These are phyloP conservation scores for Drosophila longiperda DNA, from an alignment of 2,888 invertebrate species.

Conservation along the genomic window DNA sequence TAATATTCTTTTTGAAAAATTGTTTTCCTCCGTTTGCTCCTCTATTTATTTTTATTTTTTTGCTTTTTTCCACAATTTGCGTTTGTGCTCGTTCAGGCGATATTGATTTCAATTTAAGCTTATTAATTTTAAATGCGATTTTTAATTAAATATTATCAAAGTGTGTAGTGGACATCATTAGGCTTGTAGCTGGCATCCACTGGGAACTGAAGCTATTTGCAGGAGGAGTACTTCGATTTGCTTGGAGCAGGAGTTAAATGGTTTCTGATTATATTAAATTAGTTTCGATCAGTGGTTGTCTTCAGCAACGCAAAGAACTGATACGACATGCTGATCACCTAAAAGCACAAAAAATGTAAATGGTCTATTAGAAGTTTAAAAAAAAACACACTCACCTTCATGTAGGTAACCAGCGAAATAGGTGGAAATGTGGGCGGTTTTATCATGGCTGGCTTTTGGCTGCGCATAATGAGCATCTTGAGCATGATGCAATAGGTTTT, in stretches of 20 bases:
- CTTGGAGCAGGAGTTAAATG: not conserved
- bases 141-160: slow-evolving; percentile 76
- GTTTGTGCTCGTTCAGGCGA: slow-evolving; percentile 61
- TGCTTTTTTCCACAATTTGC: slow-evolving; percentile 23
- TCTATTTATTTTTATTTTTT: slow-evolving; percentile 24
- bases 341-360: not conserved
- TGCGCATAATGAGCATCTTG: slow-evolving; percentile 71
- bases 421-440: slow-evolving; percentile 81
- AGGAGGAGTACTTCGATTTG: not conserved
- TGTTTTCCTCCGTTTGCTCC: slow-evolving; percentile 54
- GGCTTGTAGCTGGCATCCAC: slow-evolving; percentile 2
- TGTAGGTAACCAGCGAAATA: slow-evolving; percentile 79
- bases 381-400: slow-evolving; percentile 63
- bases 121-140: slow-evolving; percentile 77
- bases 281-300: slow-evolving; percentile 60
- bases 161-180: slow-evolving; percentile 60
- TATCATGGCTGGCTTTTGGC: slow-evolving; percentile 77
- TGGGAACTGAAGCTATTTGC: not conserved
- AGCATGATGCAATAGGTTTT: slow-evolving; percentile 68
- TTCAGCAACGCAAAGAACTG: slow-evolving; percentile 76
- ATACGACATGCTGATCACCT: slow-evolving; percentile 81
- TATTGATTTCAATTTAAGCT: slow-evolving; percentile 77
- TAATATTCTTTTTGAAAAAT: slow-evolving; percentile 75
- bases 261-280: not conserved
- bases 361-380: not conserved